Base-by-base conservation (phyloP, 2,797 vertebrate species). In the Brachyrhaphis roseni region DNA sequence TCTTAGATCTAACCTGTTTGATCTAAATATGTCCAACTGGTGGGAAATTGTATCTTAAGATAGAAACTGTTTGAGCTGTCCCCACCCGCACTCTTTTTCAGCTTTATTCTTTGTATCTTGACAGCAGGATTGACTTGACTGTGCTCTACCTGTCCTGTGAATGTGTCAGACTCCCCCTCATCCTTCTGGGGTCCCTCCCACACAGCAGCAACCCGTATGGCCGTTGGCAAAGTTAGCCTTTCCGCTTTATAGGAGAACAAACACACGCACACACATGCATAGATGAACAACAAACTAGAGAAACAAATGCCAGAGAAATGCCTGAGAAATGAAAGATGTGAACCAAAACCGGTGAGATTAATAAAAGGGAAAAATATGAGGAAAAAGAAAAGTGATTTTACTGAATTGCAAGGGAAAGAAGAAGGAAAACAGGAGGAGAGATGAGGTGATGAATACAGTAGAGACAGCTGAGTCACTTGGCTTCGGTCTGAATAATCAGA, bases 401-500 rank as follows among this genome's bases (percentile, higher is more conserved):
- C 15, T 84, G 77, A 84, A 31, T 78, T 49, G n/a, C 51, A 47
- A 70, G 6, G 72, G 75, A 68, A 76, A 55, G 62, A 84, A 80
- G 81, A 70, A 80, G 64, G 66, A 57, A 79, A 79, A 39, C 64
- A 74, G 84, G 51, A 72, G 74, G 80, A 72, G 64, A 78, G 76
- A 89, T 85, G 82, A 87, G 86, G 84, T 84, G 87, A 87, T 88
- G 84, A 87, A 88, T 93, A 94, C 91, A 92, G 92, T 90, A 89
- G 86, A 94, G 91, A 88, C 90, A 86, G 91, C 92, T 94, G 93
- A 95, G 93, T 94, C 93, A 94, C 91, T 89, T 82, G 85, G 90
- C 90, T 91, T 84, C 85, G 82, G 84, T 90, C 87, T 92, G 89
- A 92, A 93, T 93, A 93, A 93, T 94, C 92, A 89, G 90, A 92